Evolutionary conservation across 2,888 invertebrate genomes (phyloP).

Genomic region (Osmoderma eremita): DNA sequence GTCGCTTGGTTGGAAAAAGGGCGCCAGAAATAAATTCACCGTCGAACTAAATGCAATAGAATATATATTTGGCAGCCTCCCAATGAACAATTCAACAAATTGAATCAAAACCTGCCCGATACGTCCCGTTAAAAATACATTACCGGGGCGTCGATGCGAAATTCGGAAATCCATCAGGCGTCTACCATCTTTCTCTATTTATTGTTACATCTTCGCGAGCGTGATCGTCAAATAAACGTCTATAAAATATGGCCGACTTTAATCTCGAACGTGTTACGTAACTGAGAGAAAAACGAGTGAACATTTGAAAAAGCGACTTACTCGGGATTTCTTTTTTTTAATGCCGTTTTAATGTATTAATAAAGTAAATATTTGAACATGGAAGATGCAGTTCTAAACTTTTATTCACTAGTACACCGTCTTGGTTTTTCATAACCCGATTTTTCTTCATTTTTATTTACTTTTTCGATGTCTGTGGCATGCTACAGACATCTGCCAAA

Average conservation of each 20-base stretch:
- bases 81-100: slow-evolving; percentile 33
- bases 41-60: slow-evolving; percentile 32
- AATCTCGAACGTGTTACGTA: background rate
- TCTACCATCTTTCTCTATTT: slow-evolving; percentile 3
- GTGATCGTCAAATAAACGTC: slow-evolving; percentile 7
- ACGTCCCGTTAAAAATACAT: slow-evolving; percentile 19
- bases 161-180: slow-evolving; percentile 19
- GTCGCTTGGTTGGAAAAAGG: background rate
- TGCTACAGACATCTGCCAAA: slow-evolving; percentile 1
- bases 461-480: slow-evolving; percentile 13
- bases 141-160: slow-evolving; percentile 15
- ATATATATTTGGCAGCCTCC: slow-evolving; percentile 15
- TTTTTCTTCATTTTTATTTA: slow-evolving; percentile 21
- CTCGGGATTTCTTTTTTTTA: background rate
- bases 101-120: slow-evolving; percentile 28
- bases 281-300: background rate
- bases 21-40: slow-evolving; percentile 19
- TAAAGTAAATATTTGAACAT: slow-evolving; percentile 8
- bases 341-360: background rate
- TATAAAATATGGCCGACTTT: slow-evolving; percentile 5
- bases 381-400: slow-evolving; percentile 6
- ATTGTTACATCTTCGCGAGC: slow-evolving; percentile 14
- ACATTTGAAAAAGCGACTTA: no score
- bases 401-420: slow-evolving; percentile 10
- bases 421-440: slow-evolving; percentile 6